These are phyloP conservation scores for Agrochola lychnidis DNA, from an alignment of 2,888 invertebrate genomes.

Conservation along the genomic window DNA sequence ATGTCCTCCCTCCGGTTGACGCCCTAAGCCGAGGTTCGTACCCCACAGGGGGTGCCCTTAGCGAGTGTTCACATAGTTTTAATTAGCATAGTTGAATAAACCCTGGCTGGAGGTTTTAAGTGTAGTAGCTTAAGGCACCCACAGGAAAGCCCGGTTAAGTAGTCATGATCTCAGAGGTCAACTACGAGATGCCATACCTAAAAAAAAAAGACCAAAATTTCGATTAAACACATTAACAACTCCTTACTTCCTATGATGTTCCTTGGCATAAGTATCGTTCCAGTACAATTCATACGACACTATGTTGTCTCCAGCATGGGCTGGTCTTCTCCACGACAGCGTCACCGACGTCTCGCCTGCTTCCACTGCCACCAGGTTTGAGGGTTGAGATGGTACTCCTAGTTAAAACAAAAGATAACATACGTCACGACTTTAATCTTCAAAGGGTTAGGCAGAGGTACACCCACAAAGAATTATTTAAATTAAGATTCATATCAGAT, in stretches of 20 bases:
- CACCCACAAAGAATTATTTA: background rate
- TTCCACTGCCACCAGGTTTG: constrained; percentile 96
- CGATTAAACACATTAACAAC: background rate
- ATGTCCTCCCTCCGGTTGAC: no score
- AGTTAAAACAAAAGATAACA: background rate
- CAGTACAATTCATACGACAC: constrained; percentile 98
- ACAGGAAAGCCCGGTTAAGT: no score
- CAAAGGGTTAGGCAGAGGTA: background rate
- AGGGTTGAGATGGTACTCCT: constrained; percentile 99
- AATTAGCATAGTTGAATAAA: no score
- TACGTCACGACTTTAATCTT: background rate
- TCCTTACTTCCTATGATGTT: constrained; percentile 94
- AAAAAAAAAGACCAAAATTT: no score
- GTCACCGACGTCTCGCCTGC: constrained; percentile 97
- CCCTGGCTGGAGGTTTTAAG: no score
- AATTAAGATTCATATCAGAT: background rate
- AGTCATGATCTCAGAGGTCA: no score
- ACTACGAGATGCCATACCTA: no score
- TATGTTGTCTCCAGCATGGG: constrained; percentile 97
- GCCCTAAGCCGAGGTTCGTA: no score
- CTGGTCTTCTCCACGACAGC: constrained; percentile 97
- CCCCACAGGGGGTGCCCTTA: no score
- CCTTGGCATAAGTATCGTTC: constrained; percentile 98
- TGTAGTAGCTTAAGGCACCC: no score
- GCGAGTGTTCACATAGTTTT: no score